Percentiles rank a stretch among this genome's conserved stretches.
Evolutionary conservation across 2,797 vertebrate genomes (phyloP).

Genomic region (Taenioides sp.): DNA sequence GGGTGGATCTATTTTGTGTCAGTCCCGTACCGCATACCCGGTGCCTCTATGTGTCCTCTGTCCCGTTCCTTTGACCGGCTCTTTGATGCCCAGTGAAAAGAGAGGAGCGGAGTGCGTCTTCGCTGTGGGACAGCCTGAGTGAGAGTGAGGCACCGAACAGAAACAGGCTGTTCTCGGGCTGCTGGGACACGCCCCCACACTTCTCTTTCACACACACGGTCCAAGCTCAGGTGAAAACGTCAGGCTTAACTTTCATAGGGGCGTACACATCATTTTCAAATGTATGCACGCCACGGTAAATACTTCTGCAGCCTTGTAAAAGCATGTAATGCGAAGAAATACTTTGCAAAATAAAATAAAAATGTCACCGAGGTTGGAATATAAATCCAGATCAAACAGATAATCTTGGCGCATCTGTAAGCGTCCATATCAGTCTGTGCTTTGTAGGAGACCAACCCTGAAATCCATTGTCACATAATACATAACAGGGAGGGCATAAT

Average conservation of each 20-base stretch:
- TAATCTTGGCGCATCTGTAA: slow-evolving; percentile 2
- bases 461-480: slow-evolving; percentile 44
- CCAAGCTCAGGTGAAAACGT: background rate
- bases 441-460: background rate
- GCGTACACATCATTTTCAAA: background rate
- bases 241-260: background rate
- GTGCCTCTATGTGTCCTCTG: background rate
- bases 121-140: slow-evolving; percentile 2
- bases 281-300: background rate
- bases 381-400: slow-evolving; percentile 1
- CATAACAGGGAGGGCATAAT: slow-evolving; percentile 34
- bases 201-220: background rate
- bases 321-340: background rate
- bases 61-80: background rate
- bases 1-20: background rate
- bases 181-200: slow-evolving; percentile 8
- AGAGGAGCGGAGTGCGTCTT: background rate
- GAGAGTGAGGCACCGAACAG: slow-evolving; percentile 1
- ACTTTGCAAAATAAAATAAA: too few relatives aligned
- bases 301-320: background rate
- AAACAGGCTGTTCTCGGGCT: background rate
- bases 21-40: background rate
- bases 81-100: background rate
- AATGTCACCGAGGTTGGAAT: too few relatives aligned
- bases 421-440: background rate